Base-by-base conservation (phyloP, 2,888 invertebrate species). In the Allophyes oxyacanthae region DNA sequence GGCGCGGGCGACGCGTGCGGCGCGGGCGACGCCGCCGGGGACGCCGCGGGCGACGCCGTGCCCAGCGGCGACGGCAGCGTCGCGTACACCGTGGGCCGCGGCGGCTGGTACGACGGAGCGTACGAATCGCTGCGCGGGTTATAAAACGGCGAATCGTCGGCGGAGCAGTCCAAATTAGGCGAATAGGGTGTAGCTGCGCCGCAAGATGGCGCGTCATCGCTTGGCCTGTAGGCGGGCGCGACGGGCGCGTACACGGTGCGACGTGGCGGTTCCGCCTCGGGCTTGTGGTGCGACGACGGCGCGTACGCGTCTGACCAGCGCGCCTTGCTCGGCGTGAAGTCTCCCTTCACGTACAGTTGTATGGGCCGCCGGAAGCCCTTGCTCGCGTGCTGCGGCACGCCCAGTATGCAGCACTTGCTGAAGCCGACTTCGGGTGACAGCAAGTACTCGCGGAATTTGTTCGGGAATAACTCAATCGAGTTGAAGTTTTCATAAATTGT, bases 361-460 rank as follows among this genome's bases (percentile, higher is more conserved):
- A 98, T 97, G 8, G 98, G 98, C 36, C 98, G 95, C 72, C 97
- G 96, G 89, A 98, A 98, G 15, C 99, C 99, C 92, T 97, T 98
- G 69, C 97, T 96, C 60, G 96, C 96, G 87, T 98, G 97, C 78
- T 96, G 95, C 4, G 98, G 97, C 1, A 96, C 96, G 26, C 97
- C 98, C 38, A 99, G 92, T 1, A 97, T 96, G 83, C 98, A 98
- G 83, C 97, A 98, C 83, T 97, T 98, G 81, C 96, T 96, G 91
- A 99, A 99, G 4, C 99, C 99, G 40, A 99, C 97, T 83, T 98
- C 98, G 0, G 97, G 95, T 15, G 97, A 97, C 3, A 99, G 94
- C 33, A 99, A 95, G 90, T 97, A 99, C 82, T 99, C 98, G 46
- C 97, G 97, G 88, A 99, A 99, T 83, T 97, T 97, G 77, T 98